These are phyloP conservation scores for Anorthoa munda DNA, from an alignment of 2,888 invertebrate species.

Conservation along the genomic window DNA sequence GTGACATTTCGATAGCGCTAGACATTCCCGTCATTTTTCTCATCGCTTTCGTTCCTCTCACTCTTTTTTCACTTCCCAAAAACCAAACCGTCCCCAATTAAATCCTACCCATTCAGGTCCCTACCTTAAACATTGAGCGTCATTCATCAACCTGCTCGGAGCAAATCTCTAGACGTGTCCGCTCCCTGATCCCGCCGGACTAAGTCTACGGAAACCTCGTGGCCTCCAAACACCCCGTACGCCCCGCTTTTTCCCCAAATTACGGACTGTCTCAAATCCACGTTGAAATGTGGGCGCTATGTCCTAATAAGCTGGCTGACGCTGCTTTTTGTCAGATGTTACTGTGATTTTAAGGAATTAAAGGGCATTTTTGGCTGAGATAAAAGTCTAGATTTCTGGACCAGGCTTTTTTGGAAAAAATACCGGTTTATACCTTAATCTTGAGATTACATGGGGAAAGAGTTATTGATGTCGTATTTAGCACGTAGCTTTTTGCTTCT, in stretches of 20 bases:
- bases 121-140: constrained; percentile 55
- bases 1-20: too few relatives aligned
- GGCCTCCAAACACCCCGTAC: constrained; percentile 16
- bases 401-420: constrained; percentile 2
- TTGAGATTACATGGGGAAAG: constrained; percentile 20
- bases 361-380: constrained; percentile 25
- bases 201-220: constrained; percentile 41
- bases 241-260: constrained; percentile 64
- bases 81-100: constrained; percentile 29
- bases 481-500: constrained; percentile 23
- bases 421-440: background rate
- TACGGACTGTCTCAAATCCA: constrained; percentile 65
- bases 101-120: constrained; percentile 9
- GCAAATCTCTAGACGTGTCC: constrained; percentile 72
- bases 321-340: constrained; percentile 46
- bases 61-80: background rate
- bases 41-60: too few relatives aligned
- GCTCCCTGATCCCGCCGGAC: constrained; percentile 65
- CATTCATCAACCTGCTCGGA: constrained; percentile 76
- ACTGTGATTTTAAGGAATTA: constrained; percentile 52
- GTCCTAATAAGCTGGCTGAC: constrained; percentile 57
- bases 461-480: constrained; percentile 15
- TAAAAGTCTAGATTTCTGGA: constrained; percentile 21
- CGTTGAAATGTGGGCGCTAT: constrained; percentile 64
- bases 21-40: too few relatives aligned